Conservation (phyloP, 2,113 vertebrate genomes). For the Microtus ochrogaster region DNA sequence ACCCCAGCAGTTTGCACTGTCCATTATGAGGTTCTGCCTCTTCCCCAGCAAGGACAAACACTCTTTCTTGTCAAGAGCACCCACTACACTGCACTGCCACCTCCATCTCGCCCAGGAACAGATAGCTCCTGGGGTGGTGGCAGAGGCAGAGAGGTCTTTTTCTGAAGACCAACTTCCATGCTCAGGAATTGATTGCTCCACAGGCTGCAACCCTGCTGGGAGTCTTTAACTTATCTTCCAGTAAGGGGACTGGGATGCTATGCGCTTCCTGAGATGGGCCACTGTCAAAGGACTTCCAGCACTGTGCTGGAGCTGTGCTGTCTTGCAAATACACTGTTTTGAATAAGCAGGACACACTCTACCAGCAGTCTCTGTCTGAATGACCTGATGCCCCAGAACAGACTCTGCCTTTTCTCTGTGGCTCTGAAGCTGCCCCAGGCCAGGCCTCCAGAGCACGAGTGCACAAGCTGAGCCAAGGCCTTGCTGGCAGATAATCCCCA, state of each 20-base stretch:
- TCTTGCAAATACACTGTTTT: background rate
- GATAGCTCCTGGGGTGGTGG: background rate
- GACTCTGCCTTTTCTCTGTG: conserved; percentile 43
- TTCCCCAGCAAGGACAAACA: background rate
- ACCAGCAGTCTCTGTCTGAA: background rate
- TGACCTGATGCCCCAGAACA: conserved; percentile 55
- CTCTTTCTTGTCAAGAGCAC: background rate
- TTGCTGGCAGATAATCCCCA: conserved; percentile 65
- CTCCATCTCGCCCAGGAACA: background rate
- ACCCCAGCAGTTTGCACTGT: background rate
- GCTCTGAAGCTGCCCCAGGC: conserved; percentile 10
- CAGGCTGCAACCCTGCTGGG: background rate
- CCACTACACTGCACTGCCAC: background rate
- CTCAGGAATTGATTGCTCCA: background rate
- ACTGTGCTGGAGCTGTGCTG: background rate
- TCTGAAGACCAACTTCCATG: background rate
- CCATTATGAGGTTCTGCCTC: background rate
- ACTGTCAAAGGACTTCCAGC: background rate
- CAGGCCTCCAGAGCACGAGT: conserved; percentile 65
- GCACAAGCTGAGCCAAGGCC: conserved; percentile 47
- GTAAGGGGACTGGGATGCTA: background rate
- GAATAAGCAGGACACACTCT: background rate
- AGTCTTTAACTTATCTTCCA: background rate
- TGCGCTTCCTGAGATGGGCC: background rate
- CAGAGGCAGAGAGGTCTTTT: background rate